A percentile compares a stretch with the other conserved stretches of the same genome.
These are phyloP conservation scores for Heliothis subflexa DNA, from an alignment of 1,140 invertebrate species.

Conservation along the genomic window DNA sequence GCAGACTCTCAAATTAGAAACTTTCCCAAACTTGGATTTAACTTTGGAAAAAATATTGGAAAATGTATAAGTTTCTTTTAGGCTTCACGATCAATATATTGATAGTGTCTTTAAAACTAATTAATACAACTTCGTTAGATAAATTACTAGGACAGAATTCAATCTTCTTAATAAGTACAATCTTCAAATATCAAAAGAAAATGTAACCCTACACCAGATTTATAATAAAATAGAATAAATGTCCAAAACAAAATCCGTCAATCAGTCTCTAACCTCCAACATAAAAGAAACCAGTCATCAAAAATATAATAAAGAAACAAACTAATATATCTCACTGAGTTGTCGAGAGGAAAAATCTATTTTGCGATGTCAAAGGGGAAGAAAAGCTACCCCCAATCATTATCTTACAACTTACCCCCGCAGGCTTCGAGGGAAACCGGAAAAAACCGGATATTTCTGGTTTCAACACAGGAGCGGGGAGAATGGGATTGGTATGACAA, in stretches of 20 bases:
- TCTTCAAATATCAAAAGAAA: too few species aligned
- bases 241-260: not conserved
- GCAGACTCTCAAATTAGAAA: not conserved
- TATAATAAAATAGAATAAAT: not conserved
- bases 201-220: too few species aligned
- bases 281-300: slow-evolving; percentile 14
- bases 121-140: too few species aligned
- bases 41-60: too few species aligned
- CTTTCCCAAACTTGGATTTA: not conserved
- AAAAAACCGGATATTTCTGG: slow-evolving; percentile 36
- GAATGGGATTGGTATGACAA: not conserved
- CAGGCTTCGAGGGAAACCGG: not conserved
- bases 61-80: too few species aligned
- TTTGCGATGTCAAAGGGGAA: slow-evolving; percentile 37
- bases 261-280: not conserved
- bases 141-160: too few species aligned
- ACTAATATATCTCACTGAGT: slow-evolving; percentile 4
- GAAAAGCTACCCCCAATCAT: slow-evolving; percentile 32
- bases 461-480: not conserved
- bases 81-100: too few species aligned
- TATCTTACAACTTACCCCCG: slow-evolving; percentile 28
- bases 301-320: slow-evolving; percentile 22
- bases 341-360: slow-evolving; percentile 20
- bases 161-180: too few species aligned
- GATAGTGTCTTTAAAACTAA: too few species aligned